Percentiles rank a stretch among this genome's conserved stretches.
These are phyloP conservation scores for Apogon talboti DNA, from an alignment of 2,797 vertebrate species.

Conservation along the genomic window DNA sequence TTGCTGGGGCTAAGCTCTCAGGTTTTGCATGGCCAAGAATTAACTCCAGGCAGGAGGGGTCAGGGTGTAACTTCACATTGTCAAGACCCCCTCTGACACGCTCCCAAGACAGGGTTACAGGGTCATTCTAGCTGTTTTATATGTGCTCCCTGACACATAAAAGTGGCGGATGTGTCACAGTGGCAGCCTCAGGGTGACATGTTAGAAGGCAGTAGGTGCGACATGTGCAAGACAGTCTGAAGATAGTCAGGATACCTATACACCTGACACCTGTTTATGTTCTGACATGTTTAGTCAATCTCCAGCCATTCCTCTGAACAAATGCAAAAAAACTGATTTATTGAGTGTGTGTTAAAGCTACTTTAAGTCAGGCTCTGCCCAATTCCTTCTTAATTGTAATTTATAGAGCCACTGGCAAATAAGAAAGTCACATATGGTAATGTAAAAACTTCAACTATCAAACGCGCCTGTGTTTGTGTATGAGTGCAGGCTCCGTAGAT, in stretches of 20 bases:
- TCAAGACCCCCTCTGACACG: conserved; percentile 11
- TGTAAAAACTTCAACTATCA: conserved; percentile 39
- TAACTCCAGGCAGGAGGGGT: conserved; percentile 23
- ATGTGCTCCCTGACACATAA: conserved; percentile 2
- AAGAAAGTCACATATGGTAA: conserved; percentile 40
- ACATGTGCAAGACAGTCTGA: background rate
- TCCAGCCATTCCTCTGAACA: background rate
- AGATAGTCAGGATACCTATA: background rate
- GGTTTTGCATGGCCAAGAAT: conserved; percentile 21
- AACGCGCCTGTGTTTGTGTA: conserved; percentile 40
- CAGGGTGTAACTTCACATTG: conserved; percentile 25
- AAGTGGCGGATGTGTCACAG: conserved; percentile 12
- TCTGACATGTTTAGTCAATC: background rate
- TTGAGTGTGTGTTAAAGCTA: background rate
- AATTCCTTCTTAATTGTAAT: conserved; percentile 1
- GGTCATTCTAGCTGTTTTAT: conserved; percentile 20
- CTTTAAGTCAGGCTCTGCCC: conserved; percentile 4
- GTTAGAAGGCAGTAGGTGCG: conserved; percentile 2
- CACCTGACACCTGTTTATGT: background rate
- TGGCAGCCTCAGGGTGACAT: background rate
- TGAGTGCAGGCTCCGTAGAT: conserved; percentile 5
- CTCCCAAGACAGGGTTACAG: background rate
- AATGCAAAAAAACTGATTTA: background rate
- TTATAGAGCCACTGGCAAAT: conserved; percentile 14
- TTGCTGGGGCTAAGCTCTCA: background rate